A percentile compares a stretch with the other conserved stretches of the same genome.
These are phyloP conservation scores for Homalodisca vitripennis DNA, from an alignment of 1,140 invertebrate genomes.

Conservation along the genomic window DNA sequence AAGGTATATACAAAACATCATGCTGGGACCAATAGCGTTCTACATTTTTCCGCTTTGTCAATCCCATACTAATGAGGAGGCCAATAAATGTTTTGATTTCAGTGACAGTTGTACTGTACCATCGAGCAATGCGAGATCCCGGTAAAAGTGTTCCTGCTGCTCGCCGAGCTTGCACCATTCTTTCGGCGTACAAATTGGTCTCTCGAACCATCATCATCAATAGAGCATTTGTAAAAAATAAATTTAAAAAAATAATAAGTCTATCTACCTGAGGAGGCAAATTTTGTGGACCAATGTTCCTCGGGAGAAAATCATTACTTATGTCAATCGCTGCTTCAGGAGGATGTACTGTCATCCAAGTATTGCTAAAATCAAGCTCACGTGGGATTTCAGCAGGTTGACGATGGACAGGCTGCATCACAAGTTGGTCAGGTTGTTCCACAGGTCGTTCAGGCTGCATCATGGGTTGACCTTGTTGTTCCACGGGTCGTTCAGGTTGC, in stretches of 20 bases:
- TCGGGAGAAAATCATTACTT: too few species aligned
- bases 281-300: too few species aligned
- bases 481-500: too few species aligned
- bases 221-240: constrained; percentile 22
- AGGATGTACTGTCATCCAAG: too few species aligned
- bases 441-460: too few species aligned
- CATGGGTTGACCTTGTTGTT: too few species aligned
- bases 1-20: not conserved
- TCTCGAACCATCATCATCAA: constrained; percentile 11
- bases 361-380: too few species aligned
- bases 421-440: too few species aligned
- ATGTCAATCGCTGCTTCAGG: too few species aligned
- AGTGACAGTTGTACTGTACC: not conserved
- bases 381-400: too few species aligned
- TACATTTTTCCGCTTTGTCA: not conserved
- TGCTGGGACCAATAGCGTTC: not conserved
- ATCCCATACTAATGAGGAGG: not conserved
- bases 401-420: too few species aligned
- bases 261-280: too few species aligned
- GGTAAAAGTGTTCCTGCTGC: not conserved
- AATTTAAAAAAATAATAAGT: constrained; percentile 13
- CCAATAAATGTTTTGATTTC: not conserved
- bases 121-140: not conserved
- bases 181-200: not conserved
- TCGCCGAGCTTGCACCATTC: not conserved